These are phyloP conservation scores for Leiothrix lutea DNA, from an alignment of 2,113 vertebrate species.

Conservation along the genomic window DNA sequence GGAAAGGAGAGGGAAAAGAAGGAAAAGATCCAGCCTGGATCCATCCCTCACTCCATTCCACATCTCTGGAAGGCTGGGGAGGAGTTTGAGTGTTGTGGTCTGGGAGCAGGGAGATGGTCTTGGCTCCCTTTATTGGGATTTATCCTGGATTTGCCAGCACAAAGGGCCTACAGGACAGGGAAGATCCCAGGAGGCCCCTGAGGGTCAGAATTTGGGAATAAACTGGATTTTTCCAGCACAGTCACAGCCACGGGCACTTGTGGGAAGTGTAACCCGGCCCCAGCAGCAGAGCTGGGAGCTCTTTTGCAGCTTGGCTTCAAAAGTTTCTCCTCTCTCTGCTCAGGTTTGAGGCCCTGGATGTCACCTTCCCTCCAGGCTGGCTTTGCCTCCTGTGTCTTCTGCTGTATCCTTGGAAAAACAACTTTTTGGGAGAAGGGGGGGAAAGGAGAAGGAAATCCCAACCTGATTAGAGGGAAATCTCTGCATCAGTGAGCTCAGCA, in stretches of 20 bases:
- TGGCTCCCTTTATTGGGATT: not conserved
- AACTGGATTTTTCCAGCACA: not conserved
- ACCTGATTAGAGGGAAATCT: too few species aligned
- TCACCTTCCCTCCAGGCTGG: not conserved
- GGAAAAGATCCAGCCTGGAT: not conserved
- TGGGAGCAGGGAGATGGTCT: not conserved
- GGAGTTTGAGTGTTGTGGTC: too few species aligned
- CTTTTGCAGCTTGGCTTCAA: not conserved
- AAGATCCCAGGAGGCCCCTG: not conserved
- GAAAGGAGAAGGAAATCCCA: too few species aligned
- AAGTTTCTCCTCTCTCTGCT: not conserved
- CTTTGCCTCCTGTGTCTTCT: not conserved
- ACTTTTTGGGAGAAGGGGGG: not conserved
- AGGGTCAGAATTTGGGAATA: not conserved
- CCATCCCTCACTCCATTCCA: rapidly evolving
- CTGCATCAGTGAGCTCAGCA: too few species aligned
- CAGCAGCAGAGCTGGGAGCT: not conserved
- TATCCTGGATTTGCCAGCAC: not conserved
- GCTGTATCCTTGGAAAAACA: not conserved
- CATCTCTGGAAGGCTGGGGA: rapidly evolving
- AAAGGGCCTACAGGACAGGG: not conserved
- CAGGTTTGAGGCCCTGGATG: not conserved
- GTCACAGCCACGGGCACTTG: rapidly evolving
- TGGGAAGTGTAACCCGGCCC: not conserved
- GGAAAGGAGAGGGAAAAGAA: not conserved